Base-by-base conservation (phyloP, 2,888 invertebrate genomes). In the Volucella zonaria region DNA sequence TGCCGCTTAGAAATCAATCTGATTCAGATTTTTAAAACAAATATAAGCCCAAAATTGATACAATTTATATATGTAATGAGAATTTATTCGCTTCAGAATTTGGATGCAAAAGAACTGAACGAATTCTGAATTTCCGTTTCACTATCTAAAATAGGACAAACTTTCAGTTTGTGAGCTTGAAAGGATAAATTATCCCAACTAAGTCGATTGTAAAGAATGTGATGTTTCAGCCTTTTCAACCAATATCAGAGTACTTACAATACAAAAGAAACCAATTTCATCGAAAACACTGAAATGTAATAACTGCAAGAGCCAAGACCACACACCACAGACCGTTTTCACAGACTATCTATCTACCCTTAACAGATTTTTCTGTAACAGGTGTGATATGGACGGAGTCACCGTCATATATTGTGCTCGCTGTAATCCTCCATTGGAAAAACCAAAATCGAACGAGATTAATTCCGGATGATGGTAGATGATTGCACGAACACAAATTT, bases 301-400 rank as follows among this genome's bases (percentile, higher is more conserved):
- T 6, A 61, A 62, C 8, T 54, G 51, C 8, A 43, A 52, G 14
- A 18, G 52, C 8, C 18, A 49, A 23, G 61, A 52, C 0, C 71
- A 73, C 31, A n/a, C n/a, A n/a, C n/a, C n/a, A n/a, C n/a, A n/a
- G n/a, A n/a, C n/a, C n/a, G 23, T 14, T 1, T 73, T 73, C 10
- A 43, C 61, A 43, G 52, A 52, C 15, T 61, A 61, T 45, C 15
- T 14, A 3, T 52, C 52, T 3, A 2, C 43, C 0, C 23, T 14
- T 23, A 71, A 59, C 4, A 71, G 59, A 1, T 8, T 70, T n/a
- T 70, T 70, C 4, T n/a, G 70, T n/a, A 58, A 58, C 11, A 58
- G 54, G 49, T 70, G 58, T 18, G 59, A 59, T 3, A 51, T 47
- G 8, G n/a, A 51, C 9, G 61, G 52, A 9, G 43, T 61, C 11